Percentiles rank a stretch among this genome's conserved stretches.
phyloP scores from a whole-genome alignment of 2,113 vertebrate species.

The Ptychochromis oligacanthus region DNA sequence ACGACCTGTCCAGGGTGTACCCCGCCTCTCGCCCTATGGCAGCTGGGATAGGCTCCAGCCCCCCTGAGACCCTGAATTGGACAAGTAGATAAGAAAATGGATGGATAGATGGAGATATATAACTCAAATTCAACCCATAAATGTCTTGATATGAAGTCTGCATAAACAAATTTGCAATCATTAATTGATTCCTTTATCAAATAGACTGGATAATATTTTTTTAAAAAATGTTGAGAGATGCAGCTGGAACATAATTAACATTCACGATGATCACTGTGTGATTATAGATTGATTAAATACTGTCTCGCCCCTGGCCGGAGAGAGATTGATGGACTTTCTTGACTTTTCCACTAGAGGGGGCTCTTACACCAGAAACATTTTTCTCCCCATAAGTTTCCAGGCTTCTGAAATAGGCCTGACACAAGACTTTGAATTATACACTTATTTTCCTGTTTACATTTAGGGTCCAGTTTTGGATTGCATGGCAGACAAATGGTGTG shows the following conservation, averaged over 20 bases:
- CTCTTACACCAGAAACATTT: not conserved
- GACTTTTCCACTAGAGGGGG: constrained; percentile 32
- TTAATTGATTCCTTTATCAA: too few relatives aligned
- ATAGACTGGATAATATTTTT: too few relatives aligned
- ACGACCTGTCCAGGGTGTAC: not conserved
- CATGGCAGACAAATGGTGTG: not conserved
- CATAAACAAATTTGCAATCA: too few relatives aligned
- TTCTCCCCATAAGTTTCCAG: not conserved
- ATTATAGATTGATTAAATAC: not conserved
- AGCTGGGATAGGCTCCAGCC: not conserved
- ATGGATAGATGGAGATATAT: not conserved
- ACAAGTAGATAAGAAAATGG: not conserved
- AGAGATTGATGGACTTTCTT: not conserved
- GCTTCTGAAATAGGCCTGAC: not conserved
- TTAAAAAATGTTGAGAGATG: too few relatives aligned
- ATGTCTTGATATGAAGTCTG: too few relatives aligned
- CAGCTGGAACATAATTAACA: not conserved
- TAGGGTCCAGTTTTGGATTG: not conserved
- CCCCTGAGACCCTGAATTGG: not conserved
- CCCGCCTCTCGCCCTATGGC: not conserved
- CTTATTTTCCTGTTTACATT: not conserved
- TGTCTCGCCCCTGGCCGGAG: not conserved
- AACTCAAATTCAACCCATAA: not conserved
- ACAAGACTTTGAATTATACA: not conserved
- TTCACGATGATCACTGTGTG: not conserved